A percentile compares a stretch with the other conserved stretches of the same genome.
phyloP scores from a whole-genome alignment of 2,113 vertebrate genomes.

The Mastomys coucha region DNA sequence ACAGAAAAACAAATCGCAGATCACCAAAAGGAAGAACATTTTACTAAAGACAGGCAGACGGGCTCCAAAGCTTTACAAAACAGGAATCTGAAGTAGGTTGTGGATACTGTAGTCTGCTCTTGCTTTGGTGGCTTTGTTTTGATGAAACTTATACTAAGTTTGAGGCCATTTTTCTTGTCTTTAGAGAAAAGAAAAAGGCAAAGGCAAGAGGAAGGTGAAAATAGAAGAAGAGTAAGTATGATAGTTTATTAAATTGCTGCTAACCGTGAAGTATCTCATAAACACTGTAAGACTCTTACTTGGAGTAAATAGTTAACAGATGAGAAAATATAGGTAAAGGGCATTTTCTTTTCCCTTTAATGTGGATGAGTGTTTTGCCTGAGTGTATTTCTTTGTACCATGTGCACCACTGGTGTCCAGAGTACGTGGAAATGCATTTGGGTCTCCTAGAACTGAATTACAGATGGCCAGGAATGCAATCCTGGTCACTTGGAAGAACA shows the following conservation, averaged over 20 bases:
- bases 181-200: conserved; percentile 95
- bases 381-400: not conserved
- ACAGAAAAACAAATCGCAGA: conserved; percentile 28
- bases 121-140: conserved; percentile 19
- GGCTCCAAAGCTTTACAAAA: not conserved
- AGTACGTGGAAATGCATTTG: not conserved
- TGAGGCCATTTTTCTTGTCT: conserved; percentile 71
- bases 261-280: not conserved
- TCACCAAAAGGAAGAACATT: not conserved
- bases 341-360: not conserved
- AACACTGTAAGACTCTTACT: conserved; percentile 3
- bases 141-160: conserved; percentile 64
- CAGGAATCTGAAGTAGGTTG: conserved; percentile 48
- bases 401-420: not conserved
- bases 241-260: conserved; percentile 47
- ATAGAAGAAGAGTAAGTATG: conserved; percentile 90
- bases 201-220: conserved; percentile 92
- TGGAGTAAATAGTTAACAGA: conserved; percentile 17
- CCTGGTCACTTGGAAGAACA: not conserved
- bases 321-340: not conserved
- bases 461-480: not conserved
- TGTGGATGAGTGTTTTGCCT: not conserved
- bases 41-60: not conserved
- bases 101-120: conserved; percentile 31
- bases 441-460: not conserved